A percentile compares a stretch with the other conserved stretches of the same genome.
Conservation (phyloP, 2,113 vertebrate species). For the Tenrec ecaudatus region DNA sequence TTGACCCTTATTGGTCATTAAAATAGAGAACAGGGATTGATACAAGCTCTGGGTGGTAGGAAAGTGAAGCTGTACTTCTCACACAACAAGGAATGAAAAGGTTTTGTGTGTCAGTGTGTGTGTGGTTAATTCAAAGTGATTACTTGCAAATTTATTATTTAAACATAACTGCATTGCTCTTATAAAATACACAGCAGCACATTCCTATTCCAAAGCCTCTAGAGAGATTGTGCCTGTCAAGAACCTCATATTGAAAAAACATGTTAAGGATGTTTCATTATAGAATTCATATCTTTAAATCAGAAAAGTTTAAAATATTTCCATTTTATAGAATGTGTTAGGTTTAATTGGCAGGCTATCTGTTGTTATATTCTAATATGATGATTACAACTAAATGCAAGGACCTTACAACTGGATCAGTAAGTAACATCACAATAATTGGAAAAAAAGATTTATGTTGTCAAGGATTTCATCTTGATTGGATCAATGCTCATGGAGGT, state of each 20-base stretch:
- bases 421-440: no score
- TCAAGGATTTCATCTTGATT: no score
- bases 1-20: background rate
- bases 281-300: slow-evolving; percentile 61
- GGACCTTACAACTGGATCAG: no score
- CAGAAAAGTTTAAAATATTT: slow-evolving; percentile 30
- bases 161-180: background rate
- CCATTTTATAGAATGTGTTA: slow-evolving; percentile 48
- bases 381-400: background rate
- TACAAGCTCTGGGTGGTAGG: background rate
- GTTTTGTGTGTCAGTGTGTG: background rate
- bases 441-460: no score
- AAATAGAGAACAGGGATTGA: background rate
- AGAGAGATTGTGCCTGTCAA: background rate
- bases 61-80: background rate
- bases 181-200: background rate
- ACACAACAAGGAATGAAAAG: background rate
- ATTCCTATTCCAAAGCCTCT: slow-evolving; percentile 6
- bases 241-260: slow-evolving; percentile 55
- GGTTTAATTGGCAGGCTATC: slow-evolving; percentile 41
- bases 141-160: slow-evolving; percentile 37
- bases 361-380: slow-evolving; percentile 10
- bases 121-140: slow-evolving; percentile 5
- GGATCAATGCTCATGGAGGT: no score
- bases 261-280: background rate